A percentile compares a stretch with the other conserved stretches of the same genome.
Evolutionary conservation across 2,113 vertebrate species (phyloP).

Genomic region (Suricata suricatta): DNA sequence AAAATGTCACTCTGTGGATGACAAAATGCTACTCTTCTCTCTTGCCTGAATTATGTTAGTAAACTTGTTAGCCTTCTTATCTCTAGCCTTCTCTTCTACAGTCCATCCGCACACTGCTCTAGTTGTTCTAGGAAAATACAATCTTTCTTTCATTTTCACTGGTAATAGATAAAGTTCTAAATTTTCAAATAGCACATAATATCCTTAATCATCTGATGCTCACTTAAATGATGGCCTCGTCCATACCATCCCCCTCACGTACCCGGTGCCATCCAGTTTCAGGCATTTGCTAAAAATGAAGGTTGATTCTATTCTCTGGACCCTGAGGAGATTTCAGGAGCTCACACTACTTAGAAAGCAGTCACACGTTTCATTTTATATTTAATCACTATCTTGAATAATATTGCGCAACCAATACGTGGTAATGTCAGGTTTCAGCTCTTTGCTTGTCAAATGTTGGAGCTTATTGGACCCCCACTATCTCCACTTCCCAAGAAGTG

Average conservation of each 20-base stretch:
- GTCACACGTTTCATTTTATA: background rate
- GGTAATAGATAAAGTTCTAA: background rate
- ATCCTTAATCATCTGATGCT: background rate
- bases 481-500: background rate
- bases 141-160: background rate
- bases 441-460: background rate
- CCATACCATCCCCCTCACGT: background rate
- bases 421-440: background rate
- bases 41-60: background rate
- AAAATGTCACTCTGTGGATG: background rate
- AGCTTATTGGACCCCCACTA: background rate
- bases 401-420: background rate
- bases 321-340: background rate
- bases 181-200: background rate
- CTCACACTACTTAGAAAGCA: background rate
- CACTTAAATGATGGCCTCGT: background rate
- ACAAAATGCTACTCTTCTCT: background rate
- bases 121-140: background rate
- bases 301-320: background rate
- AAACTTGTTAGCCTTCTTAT: background rate
- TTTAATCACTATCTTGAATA: background rate
- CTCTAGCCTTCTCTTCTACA: background rate
- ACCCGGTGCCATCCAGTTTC: background rate
- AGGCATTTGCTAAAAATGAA: background rate
- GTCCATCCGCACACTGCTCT: background rate